phyloP scores from a whole-genome alignment of 2,113 vertebrate genomes.

The Calyptomena viridis region DNA sequence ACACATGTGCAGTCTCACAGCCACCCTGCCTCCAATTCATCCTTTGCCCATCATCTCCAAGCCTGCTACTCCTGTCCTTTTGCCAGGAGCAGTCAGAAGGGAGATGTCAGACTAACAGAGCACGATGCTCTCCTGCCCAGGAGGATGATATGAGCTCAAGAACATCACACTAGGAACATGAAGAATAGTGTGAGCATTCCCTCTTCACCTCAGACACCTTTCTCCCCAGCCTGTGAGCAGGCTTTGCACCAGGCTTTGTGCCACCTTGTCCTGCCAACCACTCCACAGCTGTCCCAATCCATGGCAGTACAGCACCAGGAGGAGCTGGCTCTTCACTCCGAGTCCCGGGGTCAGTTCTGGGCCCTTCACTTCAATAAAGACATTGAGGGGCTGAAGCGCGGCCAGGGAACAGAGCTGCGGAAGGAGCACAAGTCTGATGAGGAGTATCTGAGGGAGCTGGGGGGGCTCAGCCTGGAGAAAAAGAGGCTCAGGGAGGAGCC shows the following conservation, averaged over 20 bases:
- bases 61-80: not conserved
- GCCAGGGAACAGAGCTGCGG: not conserved
- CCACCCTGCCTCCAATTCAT: not conserved
- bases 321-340: not conserved
- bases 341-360: not conserved
- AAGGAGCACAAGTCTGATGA: not conserved
- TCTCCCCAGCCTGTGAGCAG: not conserved
- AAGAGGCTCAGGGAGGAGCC: not conserved
- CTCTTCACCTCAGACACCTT: not conserved
- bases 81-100: not conserved
- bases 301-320: not conserved
- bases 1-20: fast-evolving
- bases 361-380: not conserved
- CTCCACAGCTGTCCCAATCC: not conserved
- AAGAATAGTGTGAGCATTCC: not conserved
- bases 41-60: not conserved
- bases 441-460: not conserved
- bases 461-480: not conserved
- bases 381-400: fast-evolving
- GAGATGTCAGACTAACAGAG: not conserved
- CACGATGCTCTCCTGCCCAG: not conserved
- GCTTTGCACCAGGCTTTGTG: not conserved
- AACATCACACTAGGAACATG: not conserved
- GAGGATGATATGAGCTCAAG: not conserved
- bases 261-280: not conserved